phyloP scores from a whole-genome alignment of 1,140 invertebrate species.

The Palaemon carinicauda region DNA sequence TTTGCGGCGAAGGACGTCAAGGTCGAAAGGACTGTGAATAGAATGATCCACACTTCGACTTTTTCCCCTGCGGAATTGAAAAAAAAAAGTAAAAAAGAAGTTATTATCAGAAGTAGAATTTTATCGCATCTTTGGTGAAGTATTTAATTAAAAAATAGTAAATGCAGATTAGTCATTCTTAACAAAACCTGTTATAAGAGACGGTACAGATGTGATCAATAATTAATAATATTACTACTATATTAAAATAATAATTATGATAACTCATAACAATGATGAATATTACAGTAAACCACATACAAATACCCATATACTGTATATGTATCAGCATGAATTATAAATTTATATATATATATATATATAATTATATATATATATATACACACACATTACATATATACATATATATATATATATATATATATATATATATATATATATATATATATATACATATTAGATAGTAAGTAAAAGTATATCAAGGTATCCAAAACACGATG shows the following conservation, averaged over 20 bases:
- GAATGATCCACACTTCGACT: conserved; percentile 39
- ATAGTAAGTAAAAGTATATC: not conserved
- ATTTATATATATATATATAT: too few species aligned
- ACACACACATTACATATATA: too few species aligned
- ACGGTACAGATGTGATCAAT: not conserved
- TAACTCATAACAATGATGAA: not conserved
- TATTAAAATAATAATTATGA: not conserved
- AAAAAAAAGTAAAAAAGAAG: not conserved
- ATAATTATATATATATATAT: too few species aligned
- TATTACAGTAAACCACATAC: not conserved
- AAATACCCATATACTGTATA: too few species aligned
- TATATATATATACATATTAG: not conserved
- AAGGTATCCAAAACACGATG: not conserved
- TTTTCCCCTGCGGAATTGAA: conserved; percentile 7
- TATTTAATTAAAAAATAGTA: too few species aligned
- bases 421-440: too few species aligned
- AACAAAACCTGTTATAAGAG: not conserved
- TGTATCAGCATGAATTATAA: too few species aligned
- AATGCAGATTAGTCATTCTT: too few species aligned
- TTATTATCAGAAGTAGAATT: too few species aligned
- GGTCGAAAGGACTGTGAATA: conserved; percentile 44
- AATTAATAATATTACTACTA: not conserved
- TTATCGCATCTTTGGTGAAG: too few species aligned
- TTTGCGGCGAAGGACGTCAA: conserved; percentile 24
- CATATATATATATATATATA: too few species aligned